Evolutionary conservation across 1,140 invertebrate genomes (phyloP).

Genomic region (Anadara kagoshimensis): DNA sequence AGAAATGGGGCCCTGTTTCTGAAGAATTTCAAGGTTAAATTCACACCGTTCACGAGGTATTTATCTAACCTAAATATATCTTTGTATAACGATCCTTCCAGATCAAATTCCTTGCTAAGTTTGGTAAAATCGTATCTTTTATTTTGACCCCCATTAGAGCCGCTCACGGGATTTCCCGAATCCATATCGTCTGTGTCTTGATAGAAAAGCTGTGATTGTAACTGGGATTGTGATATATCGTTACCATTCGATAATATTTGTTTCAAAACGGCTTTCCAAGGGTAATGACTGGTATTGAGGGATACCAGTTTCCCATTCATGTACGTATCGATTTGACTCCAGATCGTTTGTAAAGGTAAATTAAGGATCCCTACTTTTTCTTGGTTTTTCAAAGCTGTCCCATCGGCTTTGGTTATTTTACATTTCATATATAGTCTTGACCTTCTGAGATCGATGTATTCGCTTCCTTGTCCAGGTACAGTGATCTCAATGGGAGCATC

Average conservation of each 20-base stretch:
- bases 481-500: constrained; percentile 30
- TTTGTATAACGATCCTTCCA: constrained; percentile 19
- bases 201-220: constrained; percentile 18
- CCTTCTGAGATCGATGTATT: constrained; percentile 35
- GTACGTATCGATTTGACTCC: constrained; percentile 35
- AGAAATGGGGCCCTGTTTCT: constrained; percentile 24
- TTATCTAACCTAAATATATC: constrained; percentile 21
- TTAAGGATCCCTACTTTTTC: constrained; percentile 30
- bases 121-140: constrained; percentile 22
- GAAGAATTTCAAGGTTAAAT: constrained; percentile 25
- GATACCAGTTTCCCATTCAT: constrained; percentile 41
- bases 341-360: constrained; percentile 22
- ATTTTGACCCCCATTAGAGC: constrained; percentile 8
- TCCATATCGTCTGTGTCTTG: constrained; percentile 15
- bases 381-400: constrained; percentile 2
- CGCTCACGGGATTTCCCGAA: neutral
- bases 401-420: constrained; percentile 30
- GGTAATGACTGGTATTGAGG: constrained; percentile 31
- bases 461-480: constrained; percentile 6
- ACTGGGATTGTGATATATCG: constrained; percentile 12
- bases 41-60: constrained; percentile 16
- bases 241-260: constrained; percentile 15
- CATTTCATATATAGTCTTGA: constrained; percentile 24
- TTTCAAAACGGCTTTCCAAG: constrained; percentile 32
- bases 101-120: constrained; percentile 15